A percentile compares a stretch with the other conserved stretches of the same genome.
phyloP scores from a whole-genome alignment of 2,113 vertebrate genomes.

The Lepus americanus region DNA sequence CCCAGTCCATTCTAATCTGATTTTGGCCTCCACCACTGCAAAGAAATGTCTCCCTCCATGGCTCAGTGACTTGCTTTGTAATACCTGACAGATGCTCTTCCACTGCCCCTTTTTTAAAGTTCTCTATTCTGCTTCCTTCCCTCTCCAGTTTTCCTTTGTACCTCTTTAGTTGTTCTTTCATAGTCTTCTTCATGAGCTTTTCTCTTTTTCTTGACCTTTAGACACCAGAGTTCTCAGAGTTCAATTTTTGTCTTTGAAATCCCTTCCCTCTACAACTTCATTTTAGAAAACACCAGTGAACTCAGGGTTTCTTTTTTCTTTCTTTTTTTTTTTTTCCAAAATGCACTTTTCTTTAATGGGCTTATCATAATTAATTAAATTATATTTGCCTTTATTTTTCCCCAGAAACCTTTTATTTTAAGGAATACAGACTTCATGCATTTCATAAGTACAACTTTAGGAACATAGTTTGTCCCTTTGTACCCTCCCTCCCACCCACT shows the following conservation, averaged over 20 bases:
- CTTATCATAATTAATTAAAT: no score
- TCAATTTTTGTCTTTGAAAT: not conserved
- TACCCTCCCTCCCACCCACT: no score
- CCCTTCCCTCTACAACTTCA: not conserved
- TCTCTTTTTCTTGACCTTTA: not conserved
- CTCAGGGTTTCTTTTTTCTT: not conserved
- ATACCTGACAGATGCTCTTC: not conserved
- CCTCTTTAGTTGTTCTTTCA: not conserved
- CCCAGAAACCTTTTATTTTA: no score
- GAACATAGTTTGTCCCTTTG: no score
- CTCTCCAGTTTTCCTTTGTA: not conserved
- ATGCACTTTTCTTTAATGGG: no score
- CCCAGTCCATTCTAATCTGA: not conserved
- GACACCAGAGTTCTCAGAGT: not conserved
- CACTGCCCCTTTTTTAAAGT: not conserved
- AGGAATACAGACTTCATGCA: no score
- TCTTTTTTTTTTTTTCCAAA: no score
- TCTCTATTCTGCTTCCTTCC: not conserved
- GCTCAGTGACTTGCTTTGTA: not conserved
- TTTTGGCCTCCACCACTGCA: not conserved
- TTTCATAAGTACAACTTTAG: no score
- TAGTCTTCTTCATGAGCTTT: not conserved
- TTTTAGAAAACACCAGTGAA: not conserved
- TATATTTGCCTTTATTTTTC: no score
- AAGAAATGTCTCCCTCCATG: not conserved